Evolutionary conservation across 2,888 invertebrate genomes (phyloP).

Genomic region (Lochmaea crataegi): DNA sequence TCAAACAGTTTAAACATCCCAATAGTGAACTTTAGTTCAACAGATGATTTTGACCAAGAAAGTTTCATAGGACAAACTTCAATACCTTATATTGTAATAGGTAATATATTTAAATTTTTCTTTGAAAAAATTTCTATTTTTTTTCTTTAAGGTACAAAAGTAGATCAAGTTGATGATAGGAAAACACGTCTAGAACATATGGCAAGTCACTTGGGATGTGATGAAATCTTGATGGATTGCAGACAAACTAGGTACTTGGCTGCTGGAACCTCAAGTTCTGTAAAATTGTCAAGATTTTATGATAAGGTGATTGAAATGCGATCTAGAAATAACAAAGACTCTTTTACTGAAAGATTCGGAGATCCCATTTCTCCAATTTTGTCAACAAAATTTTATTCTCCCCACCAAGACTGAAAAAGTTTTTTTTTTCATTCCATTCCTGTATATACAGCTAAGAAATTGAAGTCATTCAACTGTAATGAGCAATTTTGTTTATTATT

Average conservation of each 20-base stretch:
- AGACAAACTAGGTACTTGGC: slow-evolving; percentile 82
- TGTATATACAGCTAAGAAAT: background rate
- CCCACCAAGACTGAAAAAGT: slow-evolving; percentile 56
- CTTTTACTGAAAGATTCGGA: slow-evolving; percentile 59
- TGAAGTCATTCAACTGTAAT: background rate
- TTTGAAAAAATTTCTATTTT: background rate
- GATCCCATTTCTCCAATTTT: slow-evolving; percentile 58
- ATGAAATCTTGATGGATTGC: slow-evolving; percentile 89
- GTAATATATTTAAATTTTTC: slow-evolving; percentile 58
- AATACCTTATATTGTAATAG: slow-evolving; percentile 93
- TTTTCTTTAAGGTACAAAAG: slow-evolving; percentile 78
- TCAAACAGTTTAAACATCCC: slow-evolving; percentile 29
- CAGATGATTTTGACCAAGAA: slow-evolving; percentile 85
- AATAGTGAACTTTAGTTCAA: slow-evolving; percentile 48
- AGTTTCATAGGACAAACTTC: slow-evolving; percentile 85
- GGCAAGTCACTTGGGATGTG: slow-evolving; percentile 92
- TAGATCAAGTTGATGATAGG: slow-evolving; percentile 84
- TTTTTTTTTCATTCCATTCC: background rate
- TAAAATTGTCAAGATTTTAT: slow-evolving; percentile 93
- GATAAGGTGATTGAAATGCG: slow-evolving; percentile 81
- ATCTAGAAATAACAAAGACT: slow-evolving; percentile 60
- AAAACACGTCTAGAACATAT: slow-evolving; percentile 71
- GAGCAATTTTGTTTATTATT: no score
- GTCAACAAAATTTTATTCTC: slow-evolving; percentile 62
- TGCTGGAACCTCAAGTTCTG: slow-evolving; percentile 95